These are phyloP conservation scores for Cosmorhoe ocellata DNA, from an alignment of 2,888 invertebrate genomes.

Conservation along the genomic window DNA sequence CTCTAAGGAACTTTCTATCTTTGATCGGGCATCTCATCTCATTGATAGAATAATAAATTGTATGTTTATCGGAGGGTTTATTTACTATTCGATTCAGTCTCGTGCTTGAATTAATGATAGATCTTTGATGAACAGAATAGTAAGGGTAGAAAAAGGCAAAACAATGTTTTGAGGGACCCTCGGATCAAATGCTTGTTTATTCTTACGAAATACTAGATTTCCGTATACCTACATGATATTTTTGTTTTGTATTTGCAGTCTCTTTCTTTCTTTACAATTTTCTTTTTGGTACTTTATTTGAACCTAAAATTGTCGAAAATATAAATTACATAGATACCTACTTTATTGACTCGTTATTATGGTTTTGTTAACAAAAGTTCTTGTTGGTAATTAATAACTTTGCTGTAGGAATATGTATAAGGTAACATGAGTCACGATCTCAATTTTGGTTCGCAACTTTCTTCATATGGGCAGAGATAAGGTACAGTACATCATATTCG, in stretches of 20 bases:
- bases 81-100: conserved; percentile 13
- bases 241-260: no score
- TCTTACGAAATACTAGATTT: no score
- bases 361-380: no score
- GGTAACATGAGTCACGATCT: not conserved
- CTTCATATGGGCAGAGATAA: not conserved
- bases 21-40: conserved; percentile 37
- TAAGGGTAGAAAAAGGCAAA: not conserved
- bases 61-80: conserved; percentile 15
- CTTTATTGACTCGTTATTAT: no score
- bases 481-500: not conserved
- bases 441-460: conserved; percentile 11
- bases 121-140: conserved; percentile 9
- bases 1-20: conserved; percentile 31
- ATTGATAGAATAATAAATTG: conserved; percentile 31
- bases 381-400: no score
- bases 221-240: no score
- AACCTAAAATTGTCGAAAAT: no score
- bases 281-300: no score
- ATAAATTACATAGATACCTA: no score
- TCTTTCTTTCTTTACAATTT: no score
- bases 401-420: no score
- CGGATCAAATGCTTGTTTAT: no score
- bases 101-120: conserved; percentile 17
- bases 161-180: not conserved